Evolutionary conservation across 2,113 vertebrate genomes (phyloP).

Genomic region (Seriola aureovittata): DNA sequence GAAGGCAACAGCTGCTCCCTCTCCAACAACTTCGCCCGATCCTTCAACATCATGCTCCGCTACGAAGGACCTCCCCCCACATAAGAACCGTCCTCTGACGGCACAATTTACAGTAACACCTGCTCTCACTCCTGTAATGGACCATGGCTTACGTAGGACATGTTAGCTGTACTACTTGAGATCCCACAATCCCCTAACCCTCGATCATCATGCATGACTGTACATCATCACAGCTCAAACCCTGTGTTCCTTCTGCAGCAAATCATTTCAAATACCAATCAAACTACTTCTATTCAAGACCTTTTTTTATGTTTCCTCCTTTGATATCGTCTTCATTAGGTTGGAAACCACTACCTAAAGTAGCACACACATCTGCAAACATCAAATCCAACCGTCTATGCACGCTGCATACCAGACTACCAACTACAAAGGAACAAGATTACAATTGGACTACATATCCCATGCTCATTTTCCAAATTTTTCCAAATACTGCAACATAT

Average conservation of each 20-base stretch:
- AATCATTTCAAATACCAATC: background rate
- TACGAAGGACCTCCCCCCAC: constrained; percentile 91
- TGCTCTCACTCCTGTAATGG: background rate
- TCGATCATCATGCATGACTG: background rate
- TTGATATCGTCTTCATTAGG: background rate
- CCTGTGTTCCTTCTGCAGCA: background rate
- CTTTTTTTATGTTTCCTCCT: background rate
- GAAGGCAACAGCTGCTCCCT: constrained; percentile 88
- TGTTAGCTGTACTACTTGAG: background rate
- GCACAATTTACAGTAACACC: background rate
- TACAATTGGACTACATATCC: background rate
- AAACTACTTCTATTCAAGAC: background rate
- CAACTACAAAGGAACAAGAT: background rate
- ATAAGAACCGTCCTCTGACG: constrained; percentile 64
- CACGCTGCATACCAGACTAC: no score
- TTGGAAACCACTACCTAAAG: background rate
- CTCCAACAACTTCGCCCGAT: constrained; percentile 94
- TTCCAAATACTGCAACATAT: background rate
- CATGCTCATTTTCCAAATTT: background rate
- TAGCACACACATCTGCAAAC: background rate
- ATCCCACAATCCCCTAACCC: background rate
- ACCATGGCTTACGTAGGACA: background rate
- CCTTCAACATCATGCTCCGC: constrained; percentile 93
- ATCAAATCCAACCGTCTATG: background rate
- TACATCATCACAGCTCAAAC: background rate